Base-by-base conservation (phyloP, 1,140 invertebrate genomes). In the Drosophila arizonae region DNA sequence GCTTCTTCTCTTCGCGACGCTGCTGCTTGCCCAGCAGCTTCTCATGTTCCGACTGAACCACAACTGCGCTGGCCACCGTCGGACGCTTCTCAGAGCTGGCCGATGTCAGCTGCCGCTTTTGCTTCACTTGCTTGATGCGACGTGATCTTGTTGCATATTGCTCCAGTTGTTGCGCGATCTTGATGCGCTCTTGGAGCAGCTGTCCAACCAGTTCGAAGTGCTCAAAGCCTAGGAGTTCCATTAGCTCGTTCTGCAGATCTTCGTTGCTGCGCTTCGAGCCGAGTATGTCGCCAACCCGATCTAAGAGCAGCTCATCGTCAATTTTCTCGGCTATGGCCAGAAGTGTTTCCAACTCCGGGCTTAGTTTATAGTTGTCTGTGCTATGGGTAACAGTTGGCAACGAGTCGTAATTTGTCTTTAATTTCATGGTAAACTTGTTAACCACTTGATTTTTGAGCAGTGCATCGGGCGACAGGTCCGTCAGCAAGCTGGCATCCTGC, bases 1-100 rank as follows among this genome's bases (percentile, higher is more conserved):
- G 82, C 77, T 95, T 96, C 88, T 98, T 98, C 88, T 98, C 97
- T 88, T 98, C 96, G 90, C 97, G 98, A 11, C 97, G 93, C 8
- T 97, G 94, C 91, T 96, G 94, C 91, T 98, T 99, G 30, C 94
- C 93, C 28, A 97, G 85, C 61, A 94, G 92, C 79, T 96, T 97
- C 88, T 99, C 97, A 79, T 96, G 94, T 88, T 96, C 96, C 4
- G 97, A 97, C 82, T 97, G 95, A 24, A 98, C 95, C 24, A 94
- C 95, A 1, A 98, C 95, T 11, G 87, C 65, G 30, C 70, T 82
- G n/a, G 85, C 85, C 5, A 88, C 85, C 3, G 81, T 86, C 24
- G 91, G 84, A 6, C 90, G 69, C 26, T 76, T 63, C 54, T 81
- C 82, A 0, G 51, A n/a, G 2, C 21, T 63, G 8, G 43, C 43